These are phyloP conservation scores for Mylabris sibirica DNA, from an alignment of 2,888 invertebrate species.

Conservation along the genomic window DNA sequence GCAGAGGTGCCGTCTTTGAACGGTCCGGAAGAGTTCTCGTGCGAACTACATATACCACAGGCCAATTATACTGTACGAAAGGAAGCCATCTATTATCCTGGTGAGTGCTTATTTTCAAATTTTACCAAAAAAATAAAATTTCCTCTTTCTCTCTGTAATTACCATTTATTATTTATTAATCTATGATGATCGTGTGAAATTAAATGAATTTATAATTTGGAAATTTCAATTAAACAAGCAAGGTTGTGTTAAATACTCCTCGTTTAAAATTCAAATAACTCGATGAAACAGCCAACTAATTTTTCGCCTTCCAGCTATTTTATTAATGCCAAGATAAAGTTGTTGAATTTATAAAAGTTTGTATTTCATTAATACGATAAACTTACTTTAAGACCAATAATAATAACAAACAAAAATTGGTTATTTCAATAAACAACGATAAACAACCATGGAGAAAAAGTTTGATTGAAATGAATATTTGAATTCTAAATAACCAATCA, in stretches of 20 bases:
- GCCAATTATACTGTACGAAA: conserved; percentile 70
- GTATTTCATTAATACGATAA: not conserved
- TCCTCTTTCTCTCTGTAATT: not conserved
- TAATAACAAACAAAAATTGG: not conserved
- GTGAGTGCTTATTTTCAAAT: conserved; percentile 51
- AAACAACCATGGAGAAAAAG: too few species aligned
- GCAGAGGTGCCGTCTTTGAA: conserved; percentile 67
- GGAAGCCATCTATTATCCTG: conserved; percentile 69
- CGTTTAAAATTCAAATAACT: not conserved
- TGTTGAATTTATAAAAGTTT: not conserved
- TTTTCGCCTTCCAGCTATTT: not conserved
- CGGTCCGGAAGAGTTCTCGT: conserved; percentile 69
- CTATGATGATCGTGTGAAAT: not conserved
- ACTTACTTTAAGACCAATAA: not conserved
- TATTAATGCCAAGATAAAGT: not conserved
- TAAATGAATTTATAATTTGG: not conserved
- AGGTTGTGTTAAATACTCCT: not conserved
- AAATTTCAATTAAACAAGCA: not conserved
- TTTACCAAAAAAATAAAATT: conserved; percentile 6
- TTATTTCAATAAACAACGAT: not conserved
- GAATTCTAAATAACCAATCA: not conserved
- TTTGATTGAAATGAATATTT: not conserved
- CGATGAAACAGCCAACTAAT: not conserved
- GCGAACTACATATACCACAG: conserved; percentile 68
- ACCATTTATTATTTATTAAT: too few species aligned